Percentiles rank a stretch among this genome's conserved stretches.
phyloP scores from a whole-genome alignment of 2,113 vertebrate genomes.

The Pomatorhinus ruficollis region DNA sequence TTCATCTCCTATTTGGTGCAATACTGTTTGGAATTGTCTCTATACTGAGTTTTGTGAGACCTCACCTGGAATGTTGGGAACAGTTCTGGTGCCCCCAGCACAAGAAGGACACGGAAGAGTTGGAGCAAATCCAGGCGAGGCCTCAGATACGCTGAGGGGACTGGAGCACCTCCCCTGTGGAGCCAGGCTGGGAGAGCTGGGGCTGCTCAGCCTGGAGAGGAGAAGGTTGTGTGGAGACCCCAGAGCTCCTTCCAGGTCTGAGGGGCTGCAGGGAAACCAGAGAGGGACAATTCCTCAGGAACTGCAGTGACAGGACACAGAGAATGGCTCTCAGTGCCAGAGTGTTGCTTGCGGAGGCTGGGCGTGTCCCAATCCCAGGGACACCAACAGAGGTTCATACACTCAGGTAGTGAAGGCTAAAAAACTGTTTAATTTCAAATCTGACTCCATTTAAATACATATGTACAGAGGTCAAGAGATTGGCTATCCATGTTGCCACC shows the following conservation, averaged over 20 bases:
- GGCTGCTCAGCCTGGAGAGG: neutral
- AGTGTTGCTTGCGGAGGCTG: too few species aligned
- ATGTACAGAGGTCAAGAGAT: too few species aligned
- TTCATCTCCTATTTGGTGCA: neutral
- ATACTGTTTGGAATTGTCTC: neutral
- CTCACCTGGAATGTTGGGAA: neutral
- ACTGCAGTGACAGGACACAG: fast-evolving
- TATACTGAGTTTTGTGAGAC: neutral
- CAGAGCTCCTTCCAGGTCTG: neutral
- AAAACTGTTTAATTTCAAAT: too few species aligned
- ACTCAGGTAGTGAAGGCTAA: too few species aligned
- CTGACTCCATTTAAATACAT: too few species aligned
- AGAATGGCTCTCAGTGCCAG: neutral
- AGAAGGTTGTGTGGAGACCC: neutral
- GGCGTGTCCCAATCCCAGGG: too few species aligned
- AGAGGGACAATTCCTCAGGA: neutral
- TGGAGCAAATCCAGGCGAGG: neutral
- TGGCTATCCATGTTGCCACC: too few species aligned
- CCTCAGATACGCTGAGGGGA: neutral
- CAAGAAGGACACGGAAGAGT: fast-evolving
- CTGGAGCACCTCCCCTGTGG: neutral
- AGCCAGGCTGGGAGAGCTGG: neutral
- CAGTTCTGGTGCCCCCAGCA: neutral
- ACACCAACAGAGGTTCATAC: too few species aligned
- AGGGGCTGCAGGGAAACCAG: neutral